Evolutionary conservation across 2,113 vertebrate species (phyloP).

Genomic region (Catharus minimus): DNA sequence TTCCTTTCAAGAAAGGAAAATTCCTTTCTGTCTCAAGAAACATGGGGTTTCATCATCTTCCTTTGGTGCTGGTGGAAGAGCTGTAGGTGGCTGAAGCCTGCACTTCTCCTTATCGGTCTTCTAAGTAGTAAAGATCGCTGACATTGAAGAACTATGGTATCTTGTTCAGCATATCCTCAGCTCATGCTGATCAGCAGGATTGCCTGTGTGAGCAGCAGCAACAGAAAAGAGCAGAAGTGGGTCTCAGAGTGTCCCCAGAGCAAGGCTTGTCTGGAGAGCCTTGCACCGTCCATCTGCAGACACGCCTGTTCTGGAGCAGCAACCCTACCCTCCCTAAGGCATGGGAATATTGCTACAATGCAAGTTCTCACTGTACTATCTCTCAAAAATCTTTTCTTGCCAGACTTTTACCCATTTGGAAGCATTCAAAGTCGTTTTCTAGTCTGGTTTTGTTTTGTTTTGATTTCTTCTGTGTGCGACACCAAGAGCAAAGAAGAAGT

Average conservation of each 20-base stretch:
- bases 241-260: background rate
- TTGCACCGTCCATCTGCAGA: background rate
- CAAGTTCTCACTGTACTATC: background rate
- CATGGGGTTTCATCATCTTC: background rate
- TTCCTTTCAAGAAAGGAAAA: background rate
- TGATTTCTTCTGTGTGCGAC: background rate
- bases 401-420: background rate
- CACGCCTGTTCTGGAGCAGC: background rate
- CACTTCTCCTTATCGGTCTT: background rate
- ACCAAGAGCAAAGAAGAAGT: background rate
- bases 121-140: background rate
- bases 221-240: background rate
- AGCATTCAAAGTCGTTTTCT: background rate
- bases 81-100: background rate
- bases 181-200: background rate
- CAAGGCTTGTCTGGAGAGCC: background rate
- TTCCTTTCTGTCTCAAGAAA: background rate
- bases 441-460: too few species aligned
- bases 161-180: background rate
- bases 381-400: background rate
- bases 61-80: background rate
- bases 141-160: rapidly evolving
- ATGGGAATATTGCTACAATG: background rate
- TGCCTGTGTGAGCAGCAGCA: background rate
- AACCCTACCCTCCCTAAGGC: background rate